phyloP scores from a whole-genome alignment of 2,888 invertebrate genomes.

The Pseudococcus viburni region DNA sequence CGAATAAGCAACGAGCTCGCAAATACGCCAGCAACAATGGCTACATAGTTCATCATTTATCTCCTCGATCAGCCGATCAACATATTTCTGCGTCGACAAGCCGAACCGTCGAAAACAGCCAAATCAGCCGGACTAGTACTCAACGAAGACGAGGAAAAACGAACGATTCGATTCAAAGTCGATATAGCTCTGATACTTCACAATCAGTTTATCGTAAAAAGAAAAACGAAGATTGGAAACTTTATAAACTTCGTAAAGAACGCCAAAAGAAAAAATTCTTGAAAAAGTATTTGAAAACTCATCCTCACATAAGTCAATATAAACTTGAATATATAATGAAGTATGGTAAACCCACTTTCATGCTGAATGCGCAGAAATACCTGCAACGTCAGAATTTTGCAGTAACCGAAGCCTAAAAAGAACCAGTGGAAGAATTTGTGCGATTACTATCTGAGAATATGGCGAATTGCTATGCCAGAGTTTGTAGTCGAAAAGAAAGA shows the following conservation, averaged over 20 bases:
- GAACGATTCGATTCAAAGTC: not conserved
- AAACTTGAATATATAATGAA: conserved; percentile 57
- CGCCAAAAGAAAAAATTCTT: conserved; percentile 45
- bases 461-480: too few species aligned
- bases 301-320: conserved; percentile 49
- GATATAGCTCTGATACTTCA: not conserved
- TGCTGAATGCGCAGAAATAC: conserved; percentile 54
- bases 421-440: not conserved
- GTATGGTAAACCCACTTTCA: conserved; percentile 61
- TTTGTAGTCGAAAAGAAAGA: not conserved
- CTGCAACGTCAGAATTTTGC: conserved; percentile 45
- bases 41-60: not conserved
- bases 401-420: not conserved
- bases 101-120: not conserved
- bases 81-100: not conserved
- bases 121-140: not conserved
- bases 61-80: not conserved
- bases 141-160: not conserved
- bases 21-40: not conserved
- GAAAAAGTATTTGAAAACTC: conserved; percentile 27
- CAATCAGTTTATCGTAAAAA: not conserved
- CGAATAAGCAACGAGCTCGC: conserved; percentile 19
- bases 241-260: conserved; percentile 28
- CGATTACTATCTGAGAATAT: too few species aligned
- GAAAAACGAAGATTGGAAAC: conserved; percentile 44